Evolutionary conservation across 2,888 invertebrate genomes (phyloP), one percentile per base, ranked within the genome.

Genomic region (Athetis lepigone): DNA sequence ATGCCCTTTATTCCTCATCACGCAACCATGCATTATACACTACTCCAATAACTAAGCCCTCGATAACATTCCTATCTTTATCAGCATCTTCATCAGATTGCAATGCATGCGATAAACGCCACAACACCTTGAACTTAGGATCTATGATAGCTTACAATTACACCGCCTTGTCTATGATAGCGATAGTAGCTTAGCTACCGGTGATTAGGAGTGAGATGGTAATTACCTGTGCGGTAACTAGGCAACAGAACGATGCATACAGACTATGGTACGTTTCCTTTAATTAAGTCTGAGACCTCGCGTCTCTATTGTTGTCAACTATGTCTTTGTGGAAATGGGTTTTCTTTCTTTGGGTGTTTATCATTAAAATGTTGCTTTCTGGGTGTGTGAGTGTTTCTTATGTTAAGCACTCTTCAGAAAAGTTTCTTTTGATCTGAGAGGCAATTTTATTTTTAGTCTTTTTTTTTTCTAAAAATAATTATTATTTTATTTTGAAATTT

Each of bases 201-300:
- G 69, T 60, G 69, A 67, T 60, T 39, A 60, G 47, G 25, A 33
- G 37, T 49, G 49, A 60, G 42, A 54, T 54, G 49, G 43, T 60
- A 69, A 67, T 69, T 69, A 67, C 69, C 52, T 51, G 60, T 69
- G 42, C 37, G 37, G 60, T 60, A 59, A 67, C 69, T 47, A 67
- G 52, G 21, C 19, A 67, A n/a, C 25, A 33, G 21, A 16, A 8
- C 18, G 61, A 19, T 54, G 50, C 66, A 66, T 57, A 67, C 40
- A 51, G 36, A 52, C 13, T 1, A 13, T 16, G 23, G 16, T 16
- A 49, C 36, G 16, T 60, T 49, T 60, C 67, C 69, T 60, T 69
- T 60, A 49, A 67, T 67, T 54, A 69, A 60, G 37, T 33, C 37
- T 43, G 9, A 45, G 42, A 39, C 8, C 11, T 50, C 19, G 29